Evolutionary conservation across 53 echinoderm and acorn worm genomes (phyloP).

Genomic region (Holothuria leucospilota): DNA sequence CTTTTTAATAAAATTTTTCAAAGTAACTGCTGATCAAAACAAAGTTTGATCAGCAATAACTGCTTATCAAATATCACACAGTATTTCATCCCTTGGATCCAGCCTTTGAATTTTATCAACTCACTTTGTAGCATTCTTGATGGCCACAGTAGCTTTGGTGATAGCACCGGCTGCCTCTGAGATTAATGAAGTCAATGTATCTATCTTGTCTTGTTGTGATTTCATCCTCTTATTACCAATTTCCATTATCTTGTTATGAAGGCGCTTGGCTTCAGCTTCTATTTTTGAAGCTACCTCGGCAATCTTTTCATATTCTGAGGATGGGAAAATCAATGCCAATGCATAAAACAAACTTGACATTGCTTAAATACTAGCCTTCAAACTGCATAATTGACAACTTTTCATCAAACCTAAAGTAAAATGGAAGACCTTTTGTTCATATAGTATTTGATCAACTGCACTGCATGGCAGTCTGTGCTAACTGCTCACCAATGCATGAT

Average conservation of each 20-base stretch:
- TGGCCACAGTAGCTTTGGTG: conserved; percentile 94
- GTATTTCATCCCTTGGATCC: too few species aligned
- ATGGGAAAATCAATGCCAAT: neutral
- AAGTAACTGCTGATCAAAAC: too few species aligned
- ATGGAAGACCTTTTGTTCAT: too few species aligned
- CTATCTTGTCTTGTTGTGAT: conserved; percentile 84
- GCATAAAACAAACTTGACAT: neutral
- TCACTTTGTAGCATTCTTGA: conserved; percentile 90
- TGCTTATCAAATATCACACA: too few species aligned
- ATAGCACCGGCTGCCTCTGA: conserved; percentile 73
- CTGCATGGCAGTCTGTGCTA: too few species aligned
- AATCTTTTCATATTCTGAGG: conserved; percentile 83
- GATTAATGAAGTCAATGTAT: conserved; percentile 77
- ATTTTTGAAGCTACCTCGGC: conserved; percentile 77
- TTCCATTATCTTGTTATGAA: conserved; percentile 97
- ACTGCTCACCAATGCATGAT: too few species aligned
- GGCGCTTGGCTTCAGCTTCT: conserved; percentile 82
- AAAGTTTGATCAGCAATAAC: too few species aligned
- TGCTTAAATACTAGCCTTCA: neutral
- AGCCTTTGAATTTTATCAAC: neutral
- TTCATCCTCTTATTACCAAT: conserved; percentile 92
- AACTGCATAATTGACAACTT: too few species aligned
- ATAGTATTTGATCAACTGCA: too few species aligned
- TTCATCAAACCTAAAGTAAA: too few species aligned
- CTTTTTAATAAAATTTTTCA: too few species aligned